Base-by-base conservation (phyloP, 2,888 invertebrate species). In the Nemurella pictetii region DNA sequence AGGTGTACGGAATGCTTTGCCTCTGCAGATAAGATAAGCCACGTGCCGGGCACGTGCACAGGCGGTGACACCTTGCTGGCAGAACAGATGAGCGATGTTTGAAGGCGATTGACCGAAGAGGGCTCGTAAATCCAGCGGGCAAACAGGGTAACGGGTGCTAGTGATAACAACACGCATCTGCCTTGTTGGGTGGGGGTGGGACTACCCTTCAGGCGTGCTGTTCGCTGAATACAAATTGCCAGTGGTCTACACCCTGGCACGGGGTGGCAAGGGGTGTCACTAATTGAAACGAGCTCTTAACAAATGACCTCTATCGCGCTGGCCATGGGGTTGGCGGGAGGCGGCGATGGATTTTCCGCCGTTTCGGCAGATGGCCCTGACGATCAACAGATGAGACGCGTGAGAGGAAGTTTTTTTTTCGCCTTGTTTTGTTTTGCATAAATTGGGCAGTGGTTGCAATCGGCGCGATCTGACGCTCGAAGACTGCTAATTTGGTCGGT, bases 261-360 rank as follows among this genome's bases (percentile, higher is more conserved):
- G 55, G 55, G 55, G 55, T 55, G 80, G 75, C 82, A 30, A 81
- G 74, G 30, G 84, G 30, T 29, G 85, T 36, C 84, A 84, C 83
- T 85, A 85, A 85, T 85, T 85, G 85, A 85, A 85, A 84, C 82
- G 73, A 82, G 81, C 85, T 73, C 85, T 84, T 85, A 85, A 85
- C 85, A 85, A 85, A 85, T 85, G 85, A 83, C 74, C 29, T 80
- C 32, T 30, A 32, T 12, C 55, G 55, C 9, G 55, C 55, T 55
- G 55, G 55, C n/a, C 32, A 32, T 32, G 32, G 9, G n/a, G n/a
- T n/a, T n/a, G n/a, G n/a, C n/a, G n/a, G n/a, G n/a, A n/a, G n/a
- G n/a, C n/a, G n/a, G 55, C 55, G 55, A n/a, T 55, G 55, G 20
- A 55, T 55, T 55, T 55, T 55, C n/a, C n/a, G 55, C 9, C 55